Evolutionary conservation across 2,888 invertebrate genomes (phyloP), one percentile per base, ranked within the genome.

Genomic region (Caenorhabditis angaria): DNA sequence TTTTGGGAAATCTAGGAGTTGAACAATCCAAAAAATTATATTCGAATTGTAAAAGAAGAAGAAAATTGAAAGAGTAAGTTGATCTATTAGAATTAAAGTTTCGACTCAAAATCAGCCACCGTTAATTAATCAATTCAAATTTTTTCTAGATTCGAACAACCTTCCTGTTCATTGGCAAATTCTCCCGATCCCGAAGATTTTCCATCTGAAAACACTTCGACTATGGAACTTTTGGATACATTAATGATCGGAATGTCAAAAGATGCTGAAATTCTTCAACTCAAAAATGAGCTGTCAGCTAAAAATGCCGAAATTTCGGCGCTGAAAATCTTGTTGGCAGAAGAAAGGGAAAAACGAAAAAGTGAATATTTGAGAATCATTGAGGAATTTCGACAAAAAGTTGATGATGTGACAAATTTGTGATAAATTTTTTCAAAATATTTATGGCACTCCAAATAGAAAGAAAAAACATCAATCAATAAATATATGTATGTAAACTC

Each of bases 1-100:
- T 29, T 2, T 54, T 77, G 25, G 71, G 65, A 2, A 47, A 56
- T 5, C 48, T 77, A 20, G 61, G 64, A 1, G 59, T 69, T 0
- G 70, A 67, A 35, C 76, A 77, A 56, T 69, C 71, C 24, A 79
- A 79, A 61, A 79, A 79, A 35, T 25, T 74, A 0, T 75, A 61
- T 53, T 77, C 76, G 12, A 79, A 79, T 51, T 74, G 64, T 25
- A 79, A 75, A 28, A 47, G 78, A 48, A 57, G 76, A 14, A 29
- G 32, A 2, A 8, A 20, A 10, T 27, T 54, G 2, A 51, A 51
- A 51, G 22, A 54, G 18, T 25, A 18, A 54, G 50, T 50, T 35
- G n/a, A 41, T 14, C 10, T 41, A 10, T 41, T 41, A 8, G 14
- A 41, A 41, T 41, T 41, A 14, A 8, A 41, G 41, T 10, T 41